Conservation (phyloP, 2,888 invertebrate species). For the Folsomia manolachei region DNA sequence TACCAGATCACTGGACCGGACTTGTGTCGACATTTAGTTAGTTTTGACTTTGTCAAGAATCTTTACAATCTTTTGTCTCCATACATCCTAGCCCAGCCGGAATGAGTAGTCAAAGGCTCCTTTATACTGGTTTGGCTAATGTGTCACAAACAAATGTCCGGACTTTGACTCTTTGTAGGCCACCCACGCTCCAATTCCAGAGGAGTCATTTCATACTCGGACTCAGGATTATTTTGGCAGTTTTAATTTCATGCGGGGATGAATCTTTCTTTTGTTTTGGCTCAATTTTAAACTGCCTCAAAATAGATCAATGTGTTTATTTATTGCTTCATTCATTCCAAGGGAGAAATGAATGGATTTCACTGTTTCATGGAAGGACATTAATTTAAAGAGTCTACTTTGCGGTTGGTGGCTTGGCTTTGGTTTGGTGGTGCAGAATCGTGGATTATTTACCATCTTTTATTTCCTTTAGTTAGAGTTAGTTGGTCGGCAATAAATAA, state of each 20-base stretch:
- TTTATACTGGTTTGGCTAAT: too few species aligned
- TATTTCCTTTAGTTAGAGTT: neutral
- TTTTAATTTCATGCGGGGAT: neutral
- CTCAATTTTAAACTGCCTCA: neutral
- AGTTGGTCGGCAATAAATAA: slow-evolving; percentile 2
- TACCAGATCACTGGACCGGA: too few species aligned
- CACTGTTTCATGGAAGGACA: neutral
- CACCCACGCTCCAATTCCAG: neutral
- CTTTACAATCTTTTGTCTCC: too few species aligned
- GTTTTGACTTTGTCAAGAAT: too few species aligned
- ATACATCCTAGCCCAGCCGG: too few species aligned
- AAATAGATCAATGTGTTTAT: neutral
- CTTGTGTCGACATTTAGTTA: neutral
- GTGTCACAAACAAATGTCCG: too few species aligned
- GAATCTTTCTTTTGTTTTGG: neutral
- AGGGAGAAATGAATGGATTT: neutral
- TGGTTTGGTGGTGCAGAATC: neutral
- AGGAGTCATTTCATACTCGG: too few species aligned
- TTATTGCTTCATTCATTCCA: neutral
- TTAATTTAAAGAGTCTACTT: too few species aligned
- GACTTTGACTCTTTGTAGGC: too few species aligned
- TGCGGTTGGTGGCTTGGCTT: neutral
- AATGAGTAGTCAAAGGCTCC: too few species aligned
- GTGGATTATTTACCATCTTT: neutral
- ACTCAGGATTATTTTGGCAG: too few species aligned